Evolutionary conservation across 2,797 vertebrate species (phyloP), one percentile per base, ranked within the genome.

Genomic region (Siniperca undulata): DNA sequence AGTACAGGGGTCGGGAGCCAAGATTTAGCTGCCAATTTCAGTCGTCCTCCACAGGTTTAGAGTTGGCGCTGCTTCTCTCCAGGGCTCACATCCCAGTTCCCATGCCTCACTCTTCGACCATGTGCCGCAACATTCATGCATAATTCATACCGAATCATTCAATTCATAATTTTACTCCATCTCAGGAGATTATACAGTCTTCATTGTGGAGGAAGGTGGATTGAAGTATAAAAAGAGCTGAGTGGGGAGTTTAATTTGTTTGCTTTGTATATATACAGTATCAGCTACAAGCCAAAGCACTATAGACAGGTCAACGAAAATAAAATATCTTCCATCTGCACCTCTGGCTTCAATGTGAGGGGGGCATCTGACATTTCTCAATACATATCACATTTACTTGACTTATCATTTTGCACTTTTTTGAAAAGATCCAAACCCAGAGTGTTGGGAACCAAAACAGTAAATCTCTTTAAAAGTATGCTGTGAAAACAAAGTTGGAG

Each of bases 1-100:
- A 89, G 84, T 81, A 88, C 89, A 84, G 68, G 84, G 80, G 85
- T 85, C 77, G 87, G 82, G 89, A 91, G 85, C 81, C 79, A 81
- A 90, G 80, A 91, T 90, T 94, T 95, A 96, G 95, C 94, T 95
- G 95, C 95, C 95, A 94, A 88, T 92, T 93, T 91, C 87, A 81
- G 87, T 88, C 84, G 46, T 89, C 89, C 83, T 93, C 86, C 88
- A 83, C 80, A 75, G 83, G 78, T 93, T 89, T 65, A 81, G 83
- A 86, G 85, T 70, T 55, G 71, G 81, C 77, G 81, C 75, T 77
- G 71, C 67, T 74, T 82, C 88, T 83, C 70, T 81, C 56, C 82
- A 22, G 72, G 74, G 52, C 42, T 68, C 79, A 58, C 68, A 73
- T 81, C 73, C 82, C 34, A 61, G 69, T 84, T 81, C 83, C 65